Conservation (phyloP, 37 sponge, comb jelly and placozoan genomes). For the Mnemiopsis leidyi region DNA sequence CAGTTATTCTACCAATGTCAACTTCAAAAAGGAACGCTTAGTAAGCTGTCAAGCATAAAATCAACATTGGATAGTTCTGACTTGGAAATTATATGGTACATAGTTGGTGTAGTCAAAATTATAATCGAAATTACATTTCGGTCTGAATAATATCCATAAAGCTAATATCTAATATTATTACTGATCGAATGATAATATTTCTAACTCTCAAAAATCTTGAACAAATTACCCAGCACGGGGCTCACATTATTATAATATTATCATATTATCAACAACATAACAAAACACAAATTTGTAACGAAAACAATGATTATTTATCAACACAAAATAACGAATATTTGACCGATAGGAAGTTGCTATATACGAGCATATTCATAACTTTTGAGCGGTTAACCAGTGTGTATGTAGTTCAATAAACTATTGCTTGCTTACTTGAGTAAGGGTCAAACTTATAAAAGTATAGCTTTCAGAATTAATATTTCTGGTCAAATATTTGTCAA, state of each 20-base stretch:
- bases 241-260: neutral
- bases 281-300: neutral
- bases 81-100: too few species aligned
- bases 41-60: too few species aligned
- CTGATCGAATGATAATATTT: neutral
- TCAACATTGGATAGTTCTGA: too few species aligned
- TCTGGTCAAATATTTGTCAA: neutral
- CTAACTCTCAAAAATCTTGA: neutral
- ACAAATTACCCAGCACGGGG: neutral
- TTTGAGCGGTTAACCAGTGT: neutral
- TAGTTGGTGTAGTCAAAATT: too few species aligned
- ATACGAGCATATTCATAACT: neutral
- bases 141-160: neutral
- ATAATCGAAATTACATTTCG: neutral
- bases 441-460: too few species aligned
- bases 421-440: too few species aligned
- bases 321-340: neutral
- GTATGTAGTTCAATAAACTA: too few species aligned
- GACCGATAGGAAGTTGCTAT: neutral
- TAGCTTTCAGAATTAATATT: too few species aligned
- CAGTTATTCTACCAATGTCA: too few species aligned
- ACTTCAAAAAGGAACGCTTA: too few species aligned
- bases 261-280: neutral
- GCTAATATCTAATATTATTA: too few species aligned
- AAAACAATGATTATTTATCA: neutral